A percentile compares a stretch with the other conserved stretches of the same genome.
phyloP scores from a whole-genome alignment of 1,140 invertebrate species.

The Phenacoccus solenopsis region DNA sequence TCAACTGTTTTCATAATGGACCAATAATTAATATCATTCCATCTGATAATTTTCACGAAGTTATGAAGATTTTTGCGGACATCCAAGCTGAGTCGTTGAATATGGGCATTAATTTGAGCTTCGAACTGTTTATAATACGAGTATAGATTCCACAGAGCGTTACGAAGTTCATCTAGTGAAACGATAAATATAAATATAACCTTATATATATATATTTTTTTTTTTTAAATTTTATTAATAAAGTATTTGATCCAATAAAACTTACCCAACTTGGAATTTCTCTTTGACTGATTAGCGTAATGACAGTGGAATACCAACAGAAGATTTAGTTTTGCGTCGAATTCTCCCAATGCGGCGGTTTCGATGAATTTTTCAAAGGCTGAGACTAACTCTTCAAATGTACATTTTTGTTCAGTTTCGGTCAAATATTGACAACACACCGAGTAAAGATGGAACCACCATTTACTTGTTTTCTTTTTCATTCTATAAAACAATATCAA shows the following conservation, averaged over 20 bases:
- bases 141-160: conserved; percentile 72
- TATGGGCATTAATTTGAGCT: conserved; percentile 44
- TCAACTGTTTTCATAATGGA: conserved; percentile 76
- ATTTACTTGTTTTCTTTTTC: conserved; percentile 52
- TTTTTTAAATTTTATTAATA: no score
- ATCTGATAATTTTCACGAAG: conserved; percentile 89
- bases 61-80: conserved; percentile 86
- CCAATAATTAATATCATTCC: conserved; percentile 87
- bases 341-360: conserved; percentile 70
- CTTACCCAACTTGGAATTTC: conserved; percentile 33
- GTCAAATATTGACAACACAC: conserved; percentile 41
- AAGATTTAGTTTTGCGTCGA: conserved; percentile 60
- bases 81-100: conserved; percentile 53
- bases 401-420: background rate
- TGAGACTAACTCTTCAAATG: conserved; percentile 35
- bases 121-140: conserved; percentile 74
- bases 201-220: background rate
- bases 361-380: conserved; percentile 73
- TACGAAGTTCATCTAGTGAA: conserved; percentile 41
- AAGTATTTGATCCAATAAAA: background rate
- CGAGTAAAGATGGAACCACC: conserved; percentile 82
- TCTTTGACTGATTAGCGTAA: conserved; percentile 39
- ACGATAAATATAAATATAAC: conserved; percentile 22
- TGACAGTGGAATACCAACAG: conserved; percentile 67
- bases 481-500: conserved; percentile 36